Evolutionary conservation across 2,797 vertebrate species (phyloP).

Genomic region (Phalanger gymnotis): DNA sequence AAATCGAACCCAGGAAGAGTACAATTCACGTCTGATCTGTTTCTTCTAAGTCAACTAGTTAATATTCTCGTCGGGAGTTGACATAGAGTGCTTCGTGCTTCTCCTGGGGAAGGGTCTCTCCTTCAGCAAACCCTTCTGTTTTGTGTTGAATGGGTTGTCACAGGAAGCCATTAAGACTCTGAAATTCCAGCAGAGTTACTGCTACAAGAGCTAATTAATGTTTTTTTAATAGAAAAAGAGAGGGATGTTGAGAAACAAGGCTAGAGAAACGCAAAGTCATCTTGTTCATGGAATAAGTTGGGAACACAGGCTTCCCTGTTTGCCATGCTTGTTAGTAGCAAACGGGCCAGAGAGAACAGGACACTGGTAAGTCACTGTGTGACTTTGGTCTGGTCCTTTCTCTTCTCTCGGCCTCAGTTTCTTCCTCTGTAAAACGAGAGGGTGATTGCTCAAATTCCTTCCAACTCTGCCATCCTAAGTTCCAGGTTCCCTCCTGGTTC

Average conservation of each 20-base stretch:
- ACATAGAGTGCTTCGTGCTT: conserved; percentile 83
- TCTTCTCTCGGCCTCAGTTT: background rate
- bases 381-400: background rate
- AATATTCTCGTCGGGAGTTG: conserved; percentile 84
- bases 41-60: conserved; percentile 84
- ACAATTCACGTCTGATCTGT: conserved; percentile 83
- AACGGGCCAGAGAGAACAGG: conserved; percentile 73
- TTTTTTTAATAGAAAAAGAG: conserved; percentile 16
- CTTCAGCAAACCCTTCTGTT: conserved; percentile 84
- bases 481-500: background rate
- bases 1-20: conserved; percentile 81
- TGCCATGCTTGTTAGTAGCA: conserved; percentile 81
- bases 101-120: conserved; percentile 81
- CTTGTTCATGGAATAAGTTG: conserved; percentile 76
- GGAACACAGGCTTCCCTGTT: conserved; percentile 83
- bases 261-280: conserved; percentile 15
- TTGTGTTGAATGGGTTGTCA: conserved; percentile 83
- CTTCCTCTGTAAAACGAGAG: conserved; percentile 24
- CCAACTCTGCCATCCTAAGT: background rate
- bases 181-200: conserved; percentile 85
- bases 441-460: background rate
- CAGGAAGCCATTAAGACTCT: conserved; percentile 88
- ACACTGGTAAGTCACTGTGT: conserved; percentile 56
- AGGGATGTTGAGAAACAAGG: background rate
- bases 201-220: conserved; percentile 80